These are phyloP conservation scores for Enteromius paludinosus DNA, from an alignment of 2,797 vertebrate genomes.

Conservation along the genomic window DNA sequence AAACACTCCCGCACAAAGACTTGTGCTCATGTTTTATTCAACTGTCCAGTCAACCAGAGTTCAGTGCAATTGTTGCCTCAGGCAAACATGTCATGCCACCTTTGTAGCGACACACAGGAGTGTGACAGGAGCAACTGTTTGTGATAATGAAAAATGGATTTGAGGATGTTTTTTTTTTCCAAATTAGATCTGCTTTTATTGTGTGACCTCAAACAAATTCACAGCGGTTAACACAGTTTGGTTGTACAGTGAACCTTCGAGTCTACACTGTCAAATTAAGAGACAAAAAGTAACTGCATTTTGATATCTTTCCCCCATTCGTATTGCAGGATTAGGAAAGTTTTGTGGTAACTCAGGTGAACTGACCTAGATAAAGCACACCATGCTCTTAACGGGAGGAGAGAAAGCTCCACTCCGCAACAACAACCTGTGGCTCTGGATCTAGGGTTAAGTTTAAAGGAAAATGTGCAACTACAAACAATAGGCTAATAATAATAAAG, in stretches of 20 bases:
- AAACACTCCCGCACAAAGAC: slow-evolving; percentile 32
- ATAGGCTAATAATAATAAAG: not conserved
- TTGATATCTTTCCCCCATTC: not conserved
- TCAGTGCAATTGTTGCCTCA: slow-evolving; percentile 40
- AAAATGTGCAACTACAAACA: slow-evolving; percentile 15
- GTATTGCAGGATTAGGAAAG: not conserved
- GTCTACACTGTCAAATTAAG: not conserved
- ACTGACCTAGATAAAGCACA: slow-evolving; percentile 23
- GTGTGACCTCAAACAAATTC: not conserved
- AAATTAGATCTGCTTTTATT: not conserved
- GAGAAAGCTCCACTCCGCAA: not conserved
- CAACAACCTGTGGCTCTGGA: slow-evolving; percentile 4
- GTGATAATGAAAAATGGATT: slow-evolving; percentile 8
- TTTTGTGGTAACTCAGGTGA: not conserved
- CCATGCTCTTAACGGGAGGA: not conserved
- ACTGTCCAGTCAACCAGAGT: slow-evolving; percentile 44
- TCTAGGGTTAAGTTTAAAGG: slow-evolving; percentile 1
- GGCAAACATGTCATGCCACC: slow-evolving; percentile 28
- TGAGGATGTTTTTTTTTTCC: not conserved
- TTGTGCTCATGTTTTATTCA: slow-evolving; percentile 51
- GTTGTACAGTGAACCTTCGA: not conserved
- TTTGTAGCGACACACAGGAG: slow-evolving; percentile 12
- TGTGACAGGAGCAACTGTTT: slow-evolving; percentile 1
- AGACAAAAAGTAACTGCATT: not conserved
- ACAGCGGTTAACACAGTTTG: not conserved